These are phyloP conservation scores for Vidua macroura DNA, from an alignment of 2,113 vertebrate genomes.

Conservation along the genomic window DNA sequence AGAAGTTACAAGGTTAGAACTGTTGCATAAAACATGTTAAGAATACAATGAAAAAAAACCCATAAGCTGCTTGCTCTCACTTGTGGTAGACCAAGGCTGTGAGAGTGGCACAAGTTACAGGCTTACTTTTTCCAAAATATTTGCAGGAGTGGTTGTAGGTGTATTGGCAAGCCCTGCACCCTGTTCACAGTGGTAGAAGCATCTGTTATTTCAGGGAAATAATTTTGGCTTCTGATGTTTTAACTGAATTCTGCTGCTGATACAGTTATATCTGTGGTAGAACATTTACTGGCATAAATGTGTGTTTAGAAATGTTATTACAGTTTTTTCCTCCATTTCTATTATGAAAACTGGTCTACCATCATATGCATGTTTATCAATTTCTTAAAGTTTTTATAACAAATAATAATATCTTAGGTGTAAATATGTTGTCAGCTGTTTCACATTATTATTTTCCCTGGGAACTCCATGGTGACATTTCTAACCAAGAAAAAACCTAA, in stretches of 20 bases:
- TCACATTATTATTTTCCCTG: background rate
- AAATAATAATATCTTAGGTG: background rate
- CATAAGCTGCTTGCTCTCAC: background rate
- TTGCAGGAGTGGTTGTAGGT: background rate
- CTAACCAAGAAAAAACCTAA: background rate
- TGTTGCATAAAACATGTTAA: background rate
- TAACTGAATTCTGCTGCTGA: background rate
- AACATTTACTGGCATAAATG: background rate
- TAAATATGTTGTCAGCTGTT: background rate
- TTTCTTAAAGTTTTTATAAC: background rate
- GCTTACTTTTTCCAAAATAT: background rate
- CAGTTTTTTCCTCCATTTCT: background rate
- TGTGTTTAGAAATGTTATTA: background rate
- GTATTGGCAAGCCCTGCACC: background rate
- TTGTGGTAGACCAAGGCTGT: background rate
- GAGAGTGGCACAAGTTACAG: accelerated
- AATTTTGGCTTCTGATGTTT: background rate
- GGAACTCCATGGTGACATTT: background rate
- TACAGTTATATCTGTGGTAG: background rate
- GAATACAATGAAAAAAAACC: background rate
- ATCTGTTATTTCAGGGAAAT: background rate
- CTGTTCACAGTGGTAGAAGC: background rate
- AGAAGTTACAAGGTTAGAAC: background rate
- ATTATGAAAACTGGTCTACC: background rate
- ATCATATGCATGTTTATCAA: background rate